Conservation (phyloP, 2,113 vertebrate species). For the Lampris megalopsis region DNA sequence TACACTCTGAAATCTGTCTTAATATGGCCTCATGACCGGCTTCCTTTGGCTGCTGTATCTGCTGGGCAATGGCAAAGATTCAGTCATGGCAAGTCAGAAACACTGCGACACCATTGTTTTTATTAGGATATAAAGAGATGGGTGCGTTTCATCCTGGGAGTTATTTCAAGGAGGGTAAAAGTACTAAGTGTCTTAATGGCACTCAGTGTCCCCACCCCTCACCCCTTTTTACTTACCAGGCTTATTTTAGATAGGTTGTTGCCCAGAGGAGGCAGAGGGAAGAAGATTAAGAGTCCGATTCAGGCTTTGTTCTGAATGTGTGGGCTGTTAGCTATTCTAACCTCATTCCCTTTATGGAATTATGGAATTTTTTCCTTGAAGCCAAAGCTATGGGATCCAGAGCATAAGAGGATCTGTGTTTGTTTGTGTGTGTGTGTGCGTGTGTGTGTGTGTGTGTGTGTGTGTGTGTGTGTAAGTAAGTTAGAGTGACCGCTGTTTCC, state of each 20-base stretch:
- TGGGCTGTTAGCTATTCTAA: conserved; percentile 17
- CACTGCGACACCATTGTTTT: conserved; percentile 25
- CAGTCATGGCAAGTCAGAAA: conserved; percentile 20
- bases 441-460: neutral
- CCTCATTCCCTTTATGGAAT: conserved; percentile 45
- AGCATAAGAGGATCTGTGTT: conserved; percentile 7
- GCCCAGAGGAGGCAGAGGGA: conserved; percentile 23
- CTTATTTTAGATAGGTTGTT: conserved; percentile 55
- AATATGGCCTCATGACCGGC: neutral
- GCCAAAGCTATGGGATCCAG: conserved; percentile 28
- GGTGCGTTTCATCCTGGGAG: conserved; percentile 28
- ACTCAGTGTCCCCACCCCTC: neutral
- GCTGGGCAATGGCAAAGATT: conserved; percentile 16
- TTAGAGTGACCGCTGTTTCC: neutral
- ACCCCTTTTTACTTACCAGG: neutral
- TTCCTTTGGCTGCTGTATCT: conserved; percentile 13
- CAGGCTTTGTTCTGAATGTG: conserved; percentile 24
- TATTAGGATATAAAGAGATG: conserved; percentile 31
- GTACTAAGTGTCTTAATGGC: conserved; percentile 32
- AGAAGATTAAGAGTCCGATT: conserved; percentile 6
- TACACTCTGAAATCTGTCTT: neutral
- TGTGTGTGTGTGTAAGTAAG: neutral
- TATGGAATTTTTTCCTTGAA: conserved; percentile 25
- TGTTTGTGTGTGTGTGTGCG: neutral
- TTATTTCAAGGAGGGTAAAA: conserved; percentile 57